These are phyloP conservation scores for Grammomys dolichurus DNA, from an alignment of 2,113 vertebrate species.

Conservation along the genomic window DNA sequence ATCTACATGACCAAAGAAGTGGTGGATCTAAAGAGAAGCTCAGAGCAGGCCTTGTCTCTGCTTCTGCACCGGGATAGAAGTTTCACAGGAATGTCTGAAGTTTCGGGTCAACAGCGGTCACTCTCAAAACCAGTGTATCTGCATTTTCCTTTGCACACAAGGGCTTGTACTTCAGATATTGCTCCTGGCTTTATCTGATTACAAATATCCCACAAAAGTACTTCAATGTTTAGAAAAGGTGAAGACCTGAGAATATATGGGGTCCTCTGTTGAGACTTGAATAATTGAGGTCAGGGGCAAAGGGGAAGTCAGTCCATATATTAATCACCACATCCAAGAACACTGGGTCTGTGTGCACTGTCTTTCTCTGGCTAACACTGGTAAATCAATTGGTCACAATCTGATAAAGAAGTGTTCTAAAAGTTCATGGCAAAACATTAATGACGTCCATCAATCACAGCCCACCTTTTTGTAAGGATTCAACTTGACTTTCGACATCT, in stretches of 20 bases:
- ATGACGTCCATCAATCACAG: slow-evolving; percentile 41
- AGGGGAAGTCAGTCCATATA: slow-evolving; percentile 27
- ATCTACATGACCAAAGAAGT: slow-evolving; percentile 15
- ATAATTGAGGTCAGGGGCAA: slow-evolving; percentile 53
- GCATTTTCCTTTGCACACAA: background rate
- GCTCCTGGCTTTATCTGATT: slow-evolving; percentile 62
- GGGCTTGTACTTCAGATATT: background rate
- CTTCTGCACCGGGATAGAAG: slow-evolving; percentile 21
- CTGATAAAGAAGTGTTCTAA: slow-evolving; percentile 49
- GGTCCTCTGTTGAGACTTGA: slow-evolving; percentile 65
- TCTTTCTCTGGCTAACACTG: slow-evolving; percentile 48
- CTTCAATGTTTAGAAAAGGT: slow-evolving; percentile 68
- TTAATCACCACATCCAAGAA: slow-evolving; percentile 72
- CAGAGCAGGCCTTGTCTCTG: background rate
- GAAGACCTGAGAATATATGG: slow-evolving; percentile 8
- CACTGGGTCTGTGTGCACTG: background rate
- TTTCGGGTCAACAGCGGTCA: slow-evolving; percentile 53
- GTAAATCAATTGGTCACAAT: slow-evolving; percentile 28
- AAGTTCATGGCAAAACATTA: slow-evolving; percentile 37
- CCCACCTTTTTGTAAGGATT: slow-evolving; percentile 42
- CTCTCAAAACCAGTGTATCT: slow-evolving; percentile 10
- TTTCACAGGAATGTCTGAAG: slow-evolving; percentile 52
- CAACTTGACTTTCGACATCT: slow-evolving; percentile 60
- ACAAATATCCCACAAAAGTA: slow-evolving; percentile 62
- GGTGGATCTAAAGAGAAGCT: background rate